Conservation (phyloP, 2,113 vertebrate species). For the Brienomyrus longianalis region DNA sequence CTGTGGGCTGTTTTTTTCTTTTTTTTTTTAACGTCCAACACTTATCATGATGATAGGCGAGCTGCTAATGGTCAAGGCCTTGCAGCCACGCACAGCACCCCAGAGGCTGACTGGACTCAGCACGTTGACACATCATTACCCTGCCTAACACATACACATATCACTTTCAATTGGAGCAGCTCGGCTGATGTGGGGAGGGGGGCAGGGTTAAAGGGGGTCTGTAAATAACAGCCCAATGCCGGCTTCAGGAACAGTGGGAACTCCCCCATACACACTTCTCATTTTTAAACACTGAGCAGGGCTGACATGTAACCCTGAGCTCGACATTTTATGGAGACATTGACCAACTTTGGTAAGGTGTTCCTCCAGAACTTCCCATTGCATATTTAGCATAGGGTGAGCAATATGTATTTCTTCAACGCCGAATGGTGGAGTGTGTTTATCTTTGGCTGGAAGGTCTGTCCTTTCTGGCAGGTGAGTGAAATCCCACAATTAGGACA, state of each 20-base stretch:
- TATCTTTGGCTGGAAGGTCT: neutral
- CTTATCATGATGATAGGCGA: neutral
- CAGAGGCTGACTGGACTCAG: neutral
- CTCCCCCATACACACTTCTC: neutral
- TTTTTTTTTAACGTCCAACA: neutral
- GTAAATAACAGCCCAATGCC: neutral
- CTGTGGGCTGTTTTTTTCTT: neutral
- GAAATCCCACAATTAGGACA: neutral
- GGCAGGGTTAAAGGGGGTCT: neutral
- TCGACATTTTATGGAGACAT: neutral
- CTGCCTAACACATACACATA: neutral
- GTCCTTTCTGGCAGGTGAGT: neutral
- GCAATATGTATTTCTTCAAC: neutral
- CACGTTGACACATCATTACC: neutral
- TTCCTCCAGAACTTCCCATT: neutral
- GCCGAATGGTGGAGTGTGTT: neutral
- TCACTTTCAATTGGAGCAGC: neutral
- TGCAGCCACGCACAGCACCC: neutral
- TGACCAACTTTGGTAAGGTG: neutral
- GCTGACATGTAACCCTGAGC: neutral
- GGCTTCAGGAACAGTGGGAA: neutral
- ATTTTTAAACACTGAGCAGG: neutral
- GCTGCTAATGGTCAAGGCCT: neutral
- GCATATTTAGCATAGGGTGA: neutral
- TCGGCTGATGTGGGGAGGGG: neutral